phyloP scores from a whole-genome alignment of 2,797 vertebrate genomes.

The Chiloscyllium punctatum region DNA sequence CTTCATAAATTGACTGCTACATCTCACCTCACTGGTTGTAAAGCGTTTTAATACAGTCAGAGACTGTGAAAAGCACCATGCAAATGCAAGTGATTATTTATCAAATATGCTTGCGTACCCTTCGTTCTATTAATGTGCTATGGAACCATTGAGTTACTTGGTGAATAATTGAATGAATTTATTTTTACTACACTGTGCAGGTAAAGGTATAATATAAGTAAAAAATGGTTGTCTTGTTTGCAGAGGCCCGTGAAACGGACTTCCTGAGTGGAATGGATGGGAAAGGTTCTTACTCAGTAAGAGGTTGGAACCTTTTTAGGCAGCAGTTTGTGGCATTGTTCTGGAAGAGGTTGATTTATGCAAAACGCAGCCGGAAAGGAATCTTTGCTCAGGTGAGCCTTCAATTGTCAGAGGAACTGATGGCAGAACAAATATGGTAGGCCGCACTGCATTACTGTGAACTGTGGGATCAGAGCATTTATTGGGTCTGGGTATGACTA shows the following conservation, averaged over 20 bases:
- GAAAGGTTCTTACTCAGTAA: conserved; percentile 91
- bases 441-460: background rate
- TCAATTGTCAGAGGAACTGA: background rate
- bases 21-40: background rate
- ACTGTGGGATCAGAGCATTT: background rate
- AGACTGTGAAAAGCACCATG: background rate
- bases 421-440: background rate
- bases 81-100: background rate
- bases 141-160: background rate
- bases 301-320: conserved; percentile 88
- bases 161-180: background rate
- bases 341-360: conserved; percentile 92
- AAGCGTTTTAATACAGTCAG: background rate
- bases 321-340: conserved; percentile 91
- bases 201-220: background rate
- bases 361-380: conserved; percentile 85
- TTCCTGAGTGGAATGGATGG: conserved; percentile 85
- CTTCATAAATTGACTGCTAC: background rate
- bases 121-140: background rate
- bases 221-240: conserved; percentile 21
- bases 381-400: conserved; percentile 89
- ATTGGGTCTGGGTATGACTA: background rate
- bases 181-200: too few species aligned
- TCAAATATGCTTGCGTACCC: background rate
- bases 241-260: conserved; percentile 93